Base-by-base conservation (phyloP, 1,140 invertebrate species). In the Trachymyrmex cornetzi region DNA sequence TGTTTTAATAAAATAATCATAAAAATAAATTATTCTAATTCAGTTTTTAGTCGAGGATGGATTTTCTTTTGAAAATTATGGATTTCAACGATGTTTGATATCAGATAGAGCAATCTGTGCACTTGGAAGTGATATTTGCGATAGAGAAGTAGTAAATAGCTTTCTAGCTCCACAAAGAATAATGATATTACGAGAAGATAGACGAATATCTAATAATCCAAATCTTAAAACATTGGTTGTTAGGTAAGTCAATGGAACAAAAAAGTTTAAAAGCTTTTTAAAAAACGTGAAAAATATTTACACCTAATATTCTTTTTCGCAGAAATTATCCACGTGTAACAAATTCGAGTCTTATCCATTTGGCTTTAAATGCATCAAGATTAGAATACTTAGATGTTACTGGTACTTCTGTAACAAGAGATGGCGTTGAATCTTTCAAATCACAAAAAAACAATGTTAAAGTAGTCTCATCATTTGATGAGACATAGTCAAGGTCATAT, bases 281-380 rank as follows among this genome's bases (percentile, higher is more conserved):
- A 9, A 48, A 61, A 12, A 63, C 34, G 5, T 16, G 14, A 19
- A 38, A 59, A n/a, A 34, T 27, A 48, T 27, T 69, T 24, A 69
- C 30, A 55, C 16, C 0, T 38, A n/a, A 12, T 66, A 11, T 61
- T 24, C 63, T 50, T 48, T 61, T 94, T 96, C 7, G 6, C 55
- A 96, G 96, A 61, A 96, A 97, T 71, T 97, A 96, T 93, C 93
- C 95, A 9, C 94, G 94, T 77, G 96, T 97, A 2, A 97, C 97
- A 2, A 96, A 97, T 91, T 93, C 95, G n/a, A 96, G 96, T 86
- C 90, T 97, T 14, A 88, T 95, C 22, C 97, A 97, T 91, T 93
- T 97, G 77, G 95, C 95, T 0, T 95, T 95, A 9, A 96, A 96
- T 48, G 96, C 96, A 1, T 96, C 96, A 0, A 93, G 95, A 85